Percentiles rank a stretch among this genome's conserved stretches.
Conservation (phyloP, 2,113 vertebrate species). For the Ptyas mucosa region DNA sequence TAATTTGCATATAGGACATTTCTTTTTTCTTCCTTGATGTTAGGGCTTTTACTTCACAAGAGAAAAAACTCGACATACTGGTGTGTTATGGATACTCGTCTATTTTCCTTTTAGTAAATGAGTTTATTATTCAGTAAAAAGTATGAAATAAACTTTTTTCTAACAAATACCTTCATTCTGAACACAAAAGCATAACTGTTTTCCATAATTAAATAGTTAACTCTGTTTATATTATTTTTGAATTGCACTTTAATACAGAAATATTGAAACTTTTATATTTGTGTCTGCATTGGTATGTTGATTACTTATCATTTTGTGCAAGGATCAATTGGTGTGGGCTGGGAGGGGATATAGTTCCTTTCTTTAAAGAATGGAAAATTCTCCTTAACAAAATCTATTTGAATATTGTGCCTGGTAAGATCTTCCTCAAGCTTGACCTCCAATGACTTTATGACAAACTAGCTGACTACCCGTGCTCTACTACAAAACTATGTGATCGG, state of each 20-base stretch:
- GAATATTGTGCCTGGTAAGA: neutral
- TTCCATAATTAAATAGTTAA: constrained; percentile 31
- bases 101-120: constrained; percentile 29
- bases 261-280: constrained; percentile 54
- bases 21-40: neutral
- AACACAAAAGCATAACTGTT: constrained; percentile 29
- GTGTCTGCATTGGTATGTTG: neutral
- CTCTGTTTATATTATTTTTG: constrained; percentile 56
- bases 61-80: neutral
- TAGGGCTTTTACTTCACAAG: constrained; percentile 1
- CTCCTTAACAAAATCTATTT: neutral
- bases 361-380: neutral
- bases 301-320: neutral
- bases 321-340: neutral
- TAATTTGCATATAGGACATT: neutral
- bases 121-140: neutral
- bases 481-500: no score
- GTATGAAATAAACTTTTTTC: constrained; percentile 10
- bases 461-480: no score
- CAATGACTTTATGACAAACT: neutral
- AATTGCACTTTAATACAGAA: constrained; percentile 70
- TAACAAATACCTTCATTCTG: constrained; percentile 30
- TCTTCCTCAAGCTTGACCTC: neutral
- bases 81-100: neutral
- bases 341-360: neutral